Conservation (phyloP, 2,113 vertebrate genomes). For the Phyllostomus hastatus region DNA sequence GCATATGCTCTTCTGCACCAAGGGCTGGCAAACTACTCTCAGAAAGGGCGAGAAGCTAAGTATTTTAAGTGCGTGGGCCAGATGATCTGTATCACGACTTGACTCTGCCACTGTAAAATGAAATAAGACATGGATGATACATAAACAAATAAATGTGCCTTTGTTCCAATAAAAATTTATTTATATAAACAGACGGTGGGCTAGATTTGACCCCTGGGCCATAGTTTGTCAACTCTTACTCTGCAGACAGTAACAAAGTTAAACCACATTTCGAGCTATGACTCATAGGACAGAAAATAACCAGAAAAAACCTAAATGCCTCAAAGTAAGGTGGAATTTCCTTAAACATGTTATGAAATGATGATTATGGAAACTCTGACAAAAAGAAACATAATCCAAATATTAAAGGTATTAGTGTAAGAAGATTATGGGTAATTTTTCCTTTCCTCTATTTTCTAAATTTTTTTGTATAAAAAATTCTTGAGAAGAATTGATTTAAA, state of each 20-base stretch:
- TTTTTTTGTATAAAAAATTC: background rate
- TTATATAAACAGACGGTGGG: background rate
- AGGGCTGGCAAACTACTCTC: background rate
- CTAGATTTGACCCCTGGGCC: background rate
- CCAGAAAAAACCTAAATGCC: background rate
- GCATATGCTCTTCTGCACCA: background rate
- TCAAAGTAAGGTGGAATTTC: background rate
- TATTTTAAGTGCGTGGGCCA: background rate
- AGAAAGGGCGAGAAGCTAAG: background rate
- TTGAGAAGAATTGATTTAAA: conserved; percentile 30
- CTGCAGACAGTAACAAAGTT: background rate
- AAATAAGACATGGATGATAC: background rate
- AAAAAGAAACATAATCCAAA: conserved; percentile 15
- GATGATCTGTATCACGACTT: background rate
- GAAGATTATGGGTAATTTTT: background rate
- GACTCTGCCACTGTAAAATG: background rate
- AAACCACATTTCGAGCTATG: background rate
- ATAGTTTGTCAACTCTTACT: background rate
- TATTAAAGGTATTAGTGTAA: background rate
- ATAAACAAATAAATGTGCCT: background rate
- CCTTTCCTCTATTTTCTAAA: conserved; percentile 20
- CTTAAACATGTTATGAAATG: background rate
- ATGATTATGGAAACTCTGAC: background rate
- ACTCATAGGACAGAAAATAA: background rate
- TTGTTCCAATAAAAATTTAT: conserved; percentile 18